phyloP scores from a whole-genome alignment of 2,797 vertebrate species.

The Thripadectes ignobilis region DNA sequence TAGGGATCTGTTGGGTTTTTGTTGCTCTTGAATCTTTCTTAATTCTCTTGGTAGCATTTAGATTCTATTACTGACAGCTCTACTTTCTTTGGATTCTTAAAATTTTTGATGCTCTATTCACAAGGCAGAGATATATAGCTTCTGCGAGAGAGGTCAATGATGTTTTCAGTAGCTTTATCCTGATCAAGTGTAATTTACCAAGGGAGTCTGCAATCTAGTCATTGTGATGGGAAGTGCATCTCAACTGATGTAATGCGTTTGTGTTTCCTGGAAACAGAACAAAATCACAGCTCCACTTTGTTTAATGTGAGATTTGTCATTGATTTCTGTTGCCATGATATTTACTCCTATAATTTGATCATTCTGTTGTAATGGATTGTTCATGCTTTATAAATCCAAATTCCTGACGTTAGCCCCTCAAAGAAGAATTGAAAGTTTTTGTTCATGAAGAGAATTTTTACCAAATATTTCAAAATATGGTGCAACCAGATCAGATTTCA shows the following conservation, averaged over 20 bases:
- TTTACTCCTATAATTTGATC: neutral
- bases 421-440: neutral
- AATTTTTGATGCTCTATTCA: neutral
- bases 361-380: neutral
- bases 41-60: neutral
- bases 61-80: neutral
- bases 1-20: neutral
- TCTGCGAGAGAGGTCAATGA: neutral
- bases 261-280: conserved; percentile 44
- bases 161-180: conserved; percentile 39
- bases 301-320: conserved; percentile 42
- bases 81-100: neutral
- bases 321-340: conserved; percentile 15
- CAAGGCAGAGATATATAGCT: neutral
- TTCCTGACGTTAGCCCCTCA: neutral
- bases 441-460: neutral
- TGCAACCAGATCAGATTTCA: neutral
- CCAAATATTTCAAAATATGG: neutral
- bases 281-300: neutral
- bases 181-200: conserved; percentile 29
- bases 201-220: conserved; percentile 9
- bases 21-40: neutral
- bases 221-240: conserved; percentile 22
- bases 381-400: neutral
- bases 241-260: conserved; percentile 52